Evolutionary conservation across 2,797 vertebrate species (phyloP).

Genomic region (Rhinella marina): DNA sequence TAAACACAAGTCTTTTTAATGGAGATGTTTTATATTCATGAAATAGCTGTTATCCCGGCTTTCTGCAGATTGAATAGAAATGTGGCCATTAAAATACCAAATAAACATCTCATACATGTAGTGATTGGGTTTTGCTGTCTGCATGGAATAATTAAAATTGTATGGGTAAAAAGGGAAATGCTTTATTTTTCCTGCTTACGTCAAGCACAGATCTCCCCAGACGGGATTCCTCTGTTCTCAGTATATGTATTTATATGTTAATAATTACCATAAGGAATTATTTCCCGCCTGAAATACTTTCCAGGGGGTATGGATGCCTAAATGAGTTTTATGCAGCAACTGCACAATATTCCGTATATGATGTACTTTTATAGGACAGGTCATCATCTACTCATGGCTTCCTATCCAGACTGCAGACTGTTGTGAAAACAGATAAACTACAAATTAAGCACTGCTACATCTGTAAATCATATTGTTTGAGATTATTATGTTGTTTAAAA

Average conservation of each 20-base stretch:
- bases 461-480: background rate
- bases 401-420: background rate
- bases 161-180: conserved; percentile 26
- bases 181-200: conserved; percentile 14
- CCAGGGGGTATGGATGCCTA: background rate
- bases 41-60: conserved; percentile 58
- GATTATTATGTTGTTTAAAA: background rate
- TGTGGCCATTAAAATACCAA: conserved; percentile 56
- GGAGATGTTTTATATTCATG: conserved; percentile 67
- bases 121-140: conserved; percentile 41
- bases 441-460: background rate
- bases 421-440: background rate
- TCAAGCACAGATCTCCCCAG: conserved; percentile 24
- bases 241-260: background rate
- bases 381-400: background rate
- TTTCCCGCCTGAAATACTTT: background rate
- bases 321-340: conserved; percentile 1
- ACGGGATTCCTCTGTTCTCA: background rate
- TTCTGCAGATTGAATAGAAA: conserved; percentile 59
- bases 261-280: conserved; percentile 17
- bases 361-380: background rate
- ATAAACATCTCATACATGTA: conserved; percentile 52
- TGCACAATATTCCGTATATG: background rate
- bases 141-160: conserved; percentile 55
- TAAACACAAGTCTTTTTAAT: conserved; percentile 56